These are phyloP conservation scores for Gastrophysa polygoni DNA, from an alignment of 2,888 invertebrate species.

Conservation along the genomic window DNA sequence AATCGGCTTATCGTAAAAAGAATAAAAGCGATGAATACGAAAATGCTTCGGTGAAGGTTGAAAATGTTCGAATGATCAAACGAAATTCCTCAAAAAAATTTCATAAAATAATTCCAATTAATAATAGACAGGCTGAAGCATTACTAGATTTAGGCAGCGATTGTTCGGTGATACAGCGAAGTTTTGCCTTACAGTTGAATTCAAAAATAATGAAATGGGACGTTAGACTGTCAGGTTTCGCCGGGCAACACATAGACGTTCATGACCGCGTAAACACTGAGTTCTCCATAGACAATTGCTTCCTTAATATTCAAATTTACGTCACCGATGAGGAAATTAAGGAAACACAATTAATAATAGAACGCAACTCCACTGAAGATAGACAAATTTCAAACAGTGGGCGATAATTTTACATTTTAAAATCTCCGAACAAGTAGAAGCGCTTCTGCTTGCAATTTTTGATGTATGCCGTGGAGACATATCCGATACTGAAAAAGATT, in stretches of 20 bases:
- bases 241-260: not conserved
- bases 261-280: not conserved
- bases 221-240: not conserved
- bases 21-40: not conserved
- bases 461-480: not conserved
- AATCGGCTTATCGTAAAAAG: not conserved
- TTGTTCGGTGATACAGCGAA: constrained; percentile 1
- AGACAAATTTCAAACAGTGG: not conserved
- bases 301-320: not conserved
- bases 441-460: not conserved
- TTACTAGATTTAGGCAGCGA: constrained; percentile 12
- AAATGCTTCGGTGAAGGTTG: not conserved
- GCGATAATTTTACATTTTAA: constrained; percentile 5
- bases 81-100: not conserved
- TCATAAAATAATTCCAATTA: constrained; percentile 7
- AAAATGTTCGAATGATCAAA: constrained; percentile 1
- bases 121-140: constrained; percentile 7
- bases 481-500: constrained; percentile 6
- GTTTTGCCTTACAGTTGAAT: not conserved
- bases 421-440: constrained; percentile 5
- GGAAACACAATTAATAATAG: constrained; percentile 2
- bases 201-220: not conserved
- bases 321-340: not conserved
- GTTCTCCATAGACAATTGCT: not conserved
- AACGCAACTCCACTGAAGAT: constrained; percentile 8